These are phyloP conservation scores for Lasioglossum vierecki DNA, from an alignment of 2,888 invertebrate genomes.

Conservation along the genomic window DNA sequence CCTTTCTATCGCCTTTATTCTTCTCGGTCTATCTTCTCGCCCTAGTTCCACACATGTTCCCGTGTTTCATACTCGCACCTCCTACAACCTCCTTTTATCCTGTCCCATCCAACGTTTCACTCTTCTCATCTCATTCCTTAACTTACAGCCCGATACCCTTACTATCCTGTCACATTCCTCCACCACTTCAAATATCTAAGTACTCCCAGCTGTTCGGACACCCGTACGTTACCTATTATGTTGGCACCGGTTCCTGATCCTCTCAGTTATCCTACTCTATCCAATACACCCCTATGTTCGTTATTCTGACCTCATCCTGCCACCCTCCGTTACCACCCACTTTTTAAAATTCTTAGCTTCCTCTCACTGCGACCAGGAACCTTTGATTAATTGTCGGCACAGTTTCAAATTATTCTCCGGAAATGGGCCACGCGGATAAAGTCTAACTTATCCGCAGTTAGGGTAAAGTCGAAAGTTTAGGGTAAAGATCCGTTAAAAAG, in stretches of 20 bases:
- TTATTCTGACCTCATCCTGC: not conserved
- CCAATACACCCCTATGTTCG: not conserved
- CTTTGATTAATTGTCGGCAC: not conserved
- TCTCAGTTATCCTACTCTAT: not conserved
- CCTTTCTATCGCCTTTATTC: constrained; percentile 2
- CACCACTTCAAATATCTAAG: constrained; percentile 4
- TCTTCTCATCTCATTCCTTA: not conserved
- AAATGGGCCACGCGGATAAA: not conserved
- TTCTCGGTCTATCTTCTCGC: not conserved
- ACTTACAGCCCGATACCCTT: constrained; percentile 8
- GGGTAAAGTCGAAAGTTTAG: not conserved
- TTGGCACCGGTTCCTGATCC: not conserved
- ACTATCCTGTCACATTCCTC: not conserved
- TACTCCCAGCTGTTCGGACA: constrained; percentile 2
- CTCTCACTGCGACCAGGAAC: not conserved
- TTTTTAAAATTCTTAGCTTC: not conserved
- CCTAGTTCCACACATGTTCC: constrained; percentile 13
- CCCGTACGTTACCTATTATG: constrained; percentile 12
- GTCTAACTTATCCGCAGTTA: not conserved
- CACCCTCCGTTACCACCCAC: not conserved
- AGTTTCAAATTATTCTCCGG: not conserved
- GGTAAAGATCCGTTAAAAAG: not conserved
- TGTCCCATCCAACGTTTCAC: constrained; percentile 2
- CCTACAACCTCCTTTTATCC: not conserved
- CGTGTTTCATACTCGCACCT: not conserved